Evolutionary conservation across 2,113 vertebrate genomes (phyloP).

Genomic region (Crocuta crocuta): DNA sequence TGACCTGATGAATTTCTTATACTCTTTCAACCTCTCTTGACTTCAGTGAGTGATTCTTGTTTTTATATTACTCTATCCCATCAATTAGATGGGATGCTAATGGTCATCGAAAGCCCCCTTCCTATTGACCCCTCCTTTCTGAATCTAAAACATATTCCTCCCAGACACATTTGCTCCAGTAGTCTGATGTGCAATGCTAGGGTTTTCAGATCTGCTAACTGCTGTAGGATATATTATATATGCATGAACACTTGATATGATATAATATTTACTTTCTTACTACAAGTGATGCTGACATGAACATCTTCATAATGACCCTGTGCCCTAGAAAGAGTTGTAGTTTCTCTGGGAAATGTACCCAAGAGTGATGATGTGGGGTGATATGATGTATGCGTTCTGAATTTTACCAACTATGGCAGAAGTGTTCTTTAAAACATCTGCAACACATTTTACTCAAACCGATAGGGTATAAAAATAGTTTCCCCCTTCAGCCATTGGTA

Average conservation of each 20-base stretch:
- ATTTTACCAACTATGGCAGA: background rate
- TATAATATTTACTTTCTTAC: background rate
- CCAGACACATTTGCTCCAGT: background rate
- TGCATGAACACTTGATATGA: background rate
- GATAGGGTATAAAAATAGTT: background rate
- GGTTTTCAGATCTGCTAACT: background rate
- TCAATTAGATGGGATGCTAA: background rate
- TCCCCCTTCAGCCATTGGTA: background rate
- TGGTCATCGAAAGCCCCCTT: background rate
- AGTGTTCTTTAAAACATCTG: background rate
- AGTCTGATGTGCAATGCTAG: background rate
- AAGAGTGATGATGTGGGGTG: background rate
- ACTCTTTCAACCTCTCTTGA: background rate
- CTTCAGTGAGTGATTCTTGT: background rate
- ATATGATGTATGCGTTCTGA: background rate
- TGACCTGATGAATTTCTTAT: background rate
- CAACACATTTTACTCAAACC: background rate
- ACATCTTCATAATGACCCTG: background rate
- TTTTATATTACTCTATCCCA: background rate
- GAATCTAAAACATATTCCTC: background rate
- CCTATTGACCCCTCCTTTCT: background rate
- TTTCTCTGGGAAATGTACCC: background rate
- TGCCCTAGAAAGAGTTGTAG: background rate
- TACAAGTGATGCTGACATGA: background rate
- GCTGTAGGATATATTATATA: background rate